Conservation (phyloP, 2,113 vertebrate species). For the Fregetta grallaria region DNA sequence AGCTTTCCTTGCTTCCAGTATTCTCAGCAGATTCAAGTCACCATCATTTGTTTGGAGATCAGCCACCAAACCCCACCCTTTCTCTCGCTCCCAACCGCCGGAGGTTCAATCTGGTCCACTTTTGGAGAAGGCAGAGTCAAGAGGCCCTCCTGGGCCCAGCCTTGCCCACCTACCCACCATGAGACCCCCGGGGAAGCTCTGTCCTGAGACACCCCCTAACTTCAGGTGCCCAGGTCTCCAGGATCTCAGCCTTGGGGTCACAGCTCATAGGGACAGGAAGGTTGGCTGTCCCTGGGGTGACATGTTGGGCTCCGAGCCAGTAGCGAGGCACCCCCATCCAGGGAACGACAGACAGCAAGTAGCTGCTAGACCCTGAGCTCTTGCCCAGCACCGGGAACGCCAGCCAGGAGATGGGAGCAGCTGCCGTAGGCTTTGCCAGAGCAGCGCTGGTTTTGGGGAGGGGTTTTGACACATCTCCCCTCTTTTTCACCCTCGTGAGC, state of each 20-base stretch:
- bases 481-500: neutral
- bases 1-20: neutral
- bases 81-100: neutral
- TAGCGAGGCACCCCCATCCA: neutral
- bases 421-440: neutral
- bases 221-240: neutral
- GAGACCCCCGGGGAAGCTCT: neutral
- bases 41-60: neutral
- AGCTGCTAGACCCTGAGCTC: neutral
- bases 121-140: neutral
- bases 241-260: neutral
- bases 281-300: neutral
- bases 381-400: rapidly evolving
- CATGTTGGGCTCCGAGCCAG: neutral
- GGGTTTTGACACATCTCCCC: neutral
- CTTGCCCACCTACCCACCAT: neutral
- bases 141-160: neutral
- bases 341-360: neutral
- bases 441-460: neutral
- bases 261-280: neutral
- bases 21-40: neutral
- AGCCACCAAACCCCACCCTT: neutral
- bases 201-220: neutral
- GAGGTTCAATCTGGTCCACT: neutral
- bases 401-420: neutral